Evolutionary conservation across 2,888 invertebrate species (phyloP), one percentile per base, ranked within the genome.

Genomic region (Lucinisca nassula): DNA sequence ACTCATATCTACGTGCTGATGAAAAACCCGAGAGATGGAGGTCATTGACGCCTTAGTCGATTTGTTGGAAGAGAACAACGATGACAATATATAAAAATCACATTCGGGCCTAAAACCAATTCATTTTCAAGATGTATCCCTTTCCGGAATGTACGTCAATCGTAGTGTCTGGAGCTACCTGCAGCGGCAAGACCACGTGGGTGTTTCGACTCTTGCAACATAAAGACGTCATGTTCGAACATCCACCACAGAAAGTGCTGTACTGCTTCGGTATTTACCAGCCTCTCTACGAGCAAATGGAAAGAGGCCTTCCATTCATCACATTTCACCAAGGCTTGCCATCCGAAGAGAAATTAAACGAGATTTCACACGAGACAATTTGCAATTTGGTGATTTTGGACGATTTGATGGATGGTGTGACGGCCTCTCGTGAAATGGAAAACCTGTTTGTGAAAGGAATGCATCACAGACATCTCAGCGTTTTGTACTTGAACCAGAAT

Each of bases 191-290:
- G 55, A 55, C 85, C 6, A 17, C 27, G 12, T 81, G 58, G 55
- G 37, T 72, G 10, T 58, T 17, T 35, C 67, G 32, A 3, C 35
- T 58, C 21, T n/a, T 58, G 38, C 35, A 37, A 30, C 12, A 78
- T 35, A 84, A 86, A 79, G 78, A 87, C 27, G 79, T 77, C 0
- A 88, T 90, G 88, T 88, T 84, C 73, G 37, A 17, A 27, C 51
- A 37, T 10, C 87, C 88, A 0, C 90, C 90, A 1, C 37, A 82
- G 38, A 83, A 81, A 77, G 85, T 90, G 8, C 30, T 88, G 67
- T 90, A 88, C 58, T 90, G 90, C 61, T 90, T 81, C 75, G 88
- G 90, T 40, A 85, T 88, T 4, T 85, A 85, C 40, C 90, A 90
- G 87, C 76, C 72, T 8, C 21, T 90, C 40, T 90, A 61, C 78